Evolutionary conservation across 1,140 invertebrate genomes (phyloP).

Genomic region (Drosophila rhopaloa): DNA sequence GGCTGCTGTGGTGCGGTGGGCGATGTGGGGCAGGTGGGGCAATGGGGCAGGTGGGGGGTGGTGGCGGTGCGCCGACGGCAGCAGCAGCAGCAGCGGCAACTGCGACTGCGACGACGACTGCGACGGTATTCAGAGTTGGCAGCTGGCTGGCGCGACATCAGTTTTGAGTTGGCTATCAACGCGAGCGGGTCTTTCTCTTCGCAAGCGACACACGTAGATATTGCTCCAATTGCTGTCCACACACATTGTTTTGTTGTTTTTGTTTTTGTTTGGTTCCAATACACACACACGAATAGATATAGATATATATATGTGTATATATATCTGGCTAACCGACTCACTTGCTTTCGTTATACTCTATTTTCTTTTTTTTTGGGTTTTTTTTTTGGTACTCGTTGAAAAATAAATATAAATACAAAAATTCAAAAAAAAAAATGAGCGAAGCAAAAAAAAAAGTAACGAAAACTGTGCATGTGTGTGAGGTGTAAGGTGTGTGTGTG

Average conservation of each 20-base stretch:
- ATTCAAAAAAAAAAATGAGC: conserved; percentile 28
- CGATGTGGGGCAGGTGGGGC: conserved; percentile 1
- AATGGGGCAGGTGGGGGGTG: conserved; percentile 13
- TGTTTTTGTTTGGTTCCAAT: conserved; percentile 71
- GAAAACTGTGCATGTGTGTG: conserved; percentile 52
- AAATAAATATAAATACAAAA: conserved; percentile 38
- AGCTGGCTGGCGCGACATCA: conserved; percentile 81
- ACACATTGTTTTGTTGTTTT: conserved; percentile 78
- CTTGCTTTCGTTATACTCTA: conserved; percentile 45
- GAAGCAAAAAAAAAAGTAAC: conserved; percentile 39
- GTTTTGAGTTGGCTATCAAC: conserved; percentile 85
- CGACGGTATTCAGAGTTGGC: conserved; percentile 71
- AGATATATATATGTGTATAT: conserved; percentile 30
- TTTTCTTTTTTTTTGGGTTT: conserved; percentile 38
- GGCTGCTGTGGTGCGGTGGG: conserved; percentile 26
- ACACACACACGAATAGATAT: conserved; percentile 49
- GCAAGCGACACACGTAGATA: conserved; percentile 84
- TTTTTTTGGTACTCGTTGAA: conserved; percentile 39
- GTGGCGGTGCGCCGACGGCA: conserved; percentile 10
- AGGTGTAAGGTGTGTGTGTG: conserved; percentile 59
- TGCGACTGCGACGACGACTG: conserved; percentile 46
- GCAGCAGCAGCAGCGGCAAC: conserved; percentile 15
- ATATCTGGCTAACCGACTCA: conserved; percentile 27
- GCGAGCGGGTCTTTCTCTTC: conserved; percentile 85
- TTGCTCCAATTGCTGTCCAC: conserved; percentile 70